Evolutionary conservation across 1,140 invertebrate species (phyloP), one percentile per base, ranked within the genome.

Genomic region (Euborellia annulipes): DNA sequence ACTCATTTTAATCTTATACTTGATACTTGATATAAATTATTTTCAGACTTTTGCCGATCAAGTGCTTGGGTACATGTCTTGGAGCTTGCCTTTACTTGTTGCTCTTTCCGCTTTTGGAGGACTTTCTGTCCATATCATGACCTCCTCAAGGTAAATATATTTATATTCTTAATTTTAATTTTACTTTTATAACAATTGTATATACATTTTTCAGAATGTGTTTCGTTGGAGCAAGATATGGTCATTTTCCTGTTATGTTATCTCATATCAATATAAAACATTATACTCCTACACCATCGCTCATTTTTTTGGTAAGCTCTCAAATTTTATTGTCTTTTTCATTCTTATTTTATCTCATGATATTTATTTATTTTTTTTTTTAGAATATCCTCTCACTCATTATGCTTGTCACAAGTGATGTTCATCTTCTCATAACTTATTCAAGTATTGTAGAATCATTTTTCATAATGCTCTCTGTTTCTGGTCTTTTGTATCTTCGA

Each of bases 341-440:
- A 77, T 14, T 67, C 85, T 82, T 82, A 80, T 54, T 54, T 81
- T 45, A 69, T 93, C 37, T 91, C 91, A 0, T n/a, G 23, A 17
- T 13, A 27, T 16, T 6, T n/a, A 41, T 20, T 42, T 14, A 16
- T 37, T 60, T 56, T 58, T n/a, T n/a, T 47, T 76, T 78, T 14
- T 67, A 86, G 82, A 82, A 80, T 54, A 54, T 81, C 44, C 69
- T 93, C 37, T 91, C 91, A 0, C 59, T 95, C 21, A 58, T 79
- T 8, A 73, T 93, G 54, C 64, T 95, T n/a, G 70, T 82, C 52
- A 82, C 82, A 20, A 76, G 79, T 55, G 81, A 95, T 61, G 79
- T 93, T n/a, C 89, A 89, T 62, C 72, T 75, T 3, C 72, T 97
- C 14, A 94, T 97, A 49, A 90, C 92, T 60, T 96, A 92, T 62